Evolutionary conservation across 2,113 vertebrate genomes (phyloP).

Genomic region (Notothenia coriiceps): DNA sequence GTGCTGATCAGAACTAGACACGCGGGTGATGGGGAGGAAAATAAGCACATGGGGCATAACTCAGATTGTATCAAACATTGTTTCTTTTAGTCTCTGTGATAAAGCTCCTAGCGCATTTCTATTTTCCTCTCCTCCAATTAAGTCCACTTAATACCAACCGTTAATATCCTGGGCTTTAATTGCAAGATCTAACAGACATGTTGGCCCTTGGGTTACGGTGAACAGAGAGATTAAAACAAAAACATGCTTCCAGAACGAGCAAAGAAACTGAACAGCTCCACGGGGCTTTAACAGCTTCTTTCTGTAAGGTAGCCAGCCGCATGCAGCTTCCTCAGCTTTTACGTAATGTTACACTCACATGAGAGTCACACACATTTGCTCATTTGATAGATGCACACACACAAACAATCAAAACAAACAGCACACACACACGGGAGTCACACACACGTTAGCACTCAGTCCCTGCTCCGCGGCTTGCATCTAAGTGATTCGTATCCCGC

Average conservation of each 20-base stretch:
- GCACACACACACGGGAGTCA: background rate
- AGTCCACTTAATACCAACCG: slow-evolving; percentile 46
- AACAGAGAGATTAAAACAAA: slow-evolving; percentile 45
- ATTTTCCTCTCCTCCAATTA: slow-evolving; percentile 40
- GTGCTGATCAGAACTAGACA: slow-evolving; percentile 42
- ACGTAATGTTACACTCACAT: background rate
- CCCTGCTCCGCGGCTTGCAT: slow-evolving; percentile 45
- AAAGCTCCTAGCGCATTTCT: slow-evolving; percentile 30
- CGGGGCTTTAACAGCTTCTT: slow-evolving; percentile 11
- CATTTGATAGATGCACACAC: slow-evolving; percentile 13
- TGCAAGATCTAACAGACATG: slow-evolving; percentile 46
- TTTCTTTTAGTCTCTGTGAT: slow-evolving; percentile 20
- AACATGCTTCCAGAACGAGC: background rate
- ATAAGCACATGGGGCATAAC: background rate
- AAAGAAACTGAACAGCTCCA: slow-evolving; percentile 16
- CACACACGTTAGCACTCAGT: slow-evolving; percentile 18
- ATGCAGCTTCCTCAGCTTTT: slow-evolving; percentile 7
- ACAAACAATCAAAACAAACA: slow-evolving; percentile 38
- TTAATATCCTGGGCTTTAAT: slow-evolving; percentile 57
- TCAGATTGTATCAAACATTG: slow-evolving; percentile 39
- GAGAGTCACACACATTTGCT: background rate
- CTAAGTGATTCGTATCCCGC: slow-evolving; percentile 77
- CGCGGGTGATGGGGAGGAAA: slow-evolving; percentile 18
- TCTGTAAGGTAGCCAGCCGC: slow-evolving; percentile 16
- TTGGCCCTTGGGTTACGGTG: slow-evolving; percentile 28